Evolutionary conservation across 2,888 invertebrate species (phyloP).

Genomic region (Alentia gelatinosa): DNA sequence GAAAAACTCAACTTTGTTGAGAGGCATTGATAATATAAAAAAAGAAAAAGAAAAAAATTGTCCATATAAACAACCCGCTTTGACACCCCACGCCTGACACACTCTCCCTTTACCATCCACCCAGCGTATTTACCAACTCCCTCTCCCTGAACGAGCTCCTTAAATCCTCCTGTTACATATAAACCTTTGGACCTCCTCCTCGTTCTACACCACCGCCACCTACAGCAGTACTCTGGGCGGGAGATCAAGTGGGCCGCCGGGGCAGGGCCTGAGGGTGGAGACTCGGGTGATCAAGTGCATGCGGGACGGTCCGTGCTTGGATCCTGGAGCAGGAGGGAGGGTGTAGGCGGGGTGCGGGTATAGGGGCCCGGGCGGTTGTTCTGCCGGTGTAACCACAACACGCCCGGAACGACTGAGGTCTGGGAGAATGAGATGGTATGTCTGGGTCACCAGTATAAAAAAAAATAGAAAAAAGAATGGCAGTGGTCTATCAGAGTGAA

Average conservation of each 20-base stretch:
- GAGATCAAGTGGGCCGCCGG: not conserved
- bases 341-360: not conserved
- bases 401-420: not conserved
- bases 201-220: not conserved
- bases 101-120: no score
- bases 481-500: no score
- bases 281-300: not conserved
- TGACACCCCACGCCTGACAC: no score
- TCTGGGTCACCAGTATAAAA: not conserved
- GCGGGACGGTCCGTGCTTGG: not conserved
- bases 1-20: no score
- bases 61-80: no score
- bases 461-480: not conserved
- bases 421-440: not conserved
- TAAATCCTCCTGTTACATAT: not conserved
- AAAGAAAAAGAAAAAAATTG: no score
- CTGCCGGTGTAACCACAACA: not conserved
- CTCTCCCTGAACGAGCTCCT: not conserved
- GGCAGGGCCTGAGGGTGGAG: not conserved
- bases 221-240: not conserved
- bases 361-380: not conserved
- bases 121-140: not conserved
- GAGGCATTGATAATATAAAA: no score
- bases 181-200: not conserved
- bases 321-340: not conserved